Conservation (phyloP, 2,888 invertebrate species). For the Prosopocoilus inquinatus region DNA sequence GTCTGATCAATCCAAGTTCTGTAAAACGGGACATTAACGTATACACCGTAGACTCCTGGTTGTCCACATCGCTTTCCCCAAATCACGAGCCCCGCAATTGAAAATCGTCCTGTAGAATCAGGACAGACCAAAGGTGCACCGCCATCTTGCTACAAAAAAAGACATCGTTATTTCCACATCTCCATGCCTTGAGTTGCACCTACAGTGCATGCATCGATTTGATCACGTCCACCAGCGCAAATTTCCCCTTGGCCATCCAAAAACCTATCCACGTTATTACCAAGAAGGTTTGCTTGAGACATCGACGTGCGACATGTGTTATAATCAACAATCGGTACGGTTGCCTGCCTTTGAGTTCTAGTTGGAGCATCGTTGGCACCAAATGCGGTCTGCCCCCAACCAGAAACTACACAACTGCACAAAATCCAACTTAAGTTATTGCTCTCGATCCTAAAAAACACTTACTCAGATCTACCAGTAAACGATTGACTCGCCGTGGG, state of each 20-base stretch:
- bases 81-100: constrained; percentile 66
- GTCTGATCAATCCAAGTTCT: constrained; percentile 63
- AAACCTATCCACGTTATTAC: constrained; percentile 39
- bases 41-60: constrained; percentile 71
- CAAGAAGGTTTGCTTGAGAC: constrained; percentile 33
- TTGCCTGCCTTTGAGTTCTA: constrained; percentile 71
- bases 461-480: neutral
- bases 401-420: constrained; percentile 65
- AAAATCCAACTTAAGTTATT: too few relatives aligned
- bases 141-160: constrained; percentile 56
- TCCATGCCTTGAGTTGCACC: constrained; percentile 9
- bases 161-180: neutral
- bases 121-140: constrained; percentile 69
- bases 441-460: neutral
- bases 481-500: constrained; percentile 48
- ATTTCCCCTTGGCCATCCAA: constrained; percentile 42
- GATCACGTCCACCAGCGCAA: constrained; percentile 44
- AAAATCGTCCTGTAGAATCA: constrained; percentile 53
- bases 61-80: constrained; percentile 75
- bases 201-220: constrained; percentile 41
- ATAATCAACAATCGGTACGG: constrained; percentile 68
- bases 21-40: constrained; percentile 70
- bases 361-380: constrained; percentile 45
- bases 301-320: constrained; percentile 46
- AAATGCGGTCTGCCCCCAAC: constrained; percentile 86